Evolutionary conservation across 2,888 invertebrate species (phyloP), one percentile per base, ranked within the genome.

Genomic region (Drosophila kuntzei): DNA sequence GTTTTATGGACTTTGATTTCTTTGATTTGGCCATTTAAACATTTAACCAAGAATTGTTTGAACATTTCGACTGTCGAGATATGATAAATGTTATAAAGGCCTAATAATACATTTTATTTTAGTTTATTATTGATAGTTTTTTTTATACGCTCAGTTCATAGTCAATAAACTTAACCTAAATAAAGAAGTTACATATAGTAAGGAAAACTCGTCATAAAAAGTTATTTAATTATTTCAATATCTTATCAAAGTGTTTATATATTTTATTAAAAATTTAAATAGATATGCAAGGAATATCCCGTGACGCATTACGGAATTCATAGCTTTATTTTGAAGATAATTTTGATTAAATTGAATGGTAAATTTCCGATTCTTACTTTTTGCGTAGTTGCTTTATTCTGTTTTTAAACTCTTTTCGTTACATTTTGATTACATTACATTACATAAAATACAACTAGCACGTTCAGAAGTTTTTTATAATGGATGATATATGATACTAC

Each of bases 1-100:
- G 71, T 71, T 80, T 85, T 71, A 70, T 80, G 65, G 68, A 74
- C 63, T 53, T 59, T 49, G 46, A 18, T 36, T 29, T 37, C 58
- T 66, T 63, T 68, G 68, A 76, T 76, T 76, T 54, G 34, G 12
- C 0, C 64, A 53, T 51, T 74, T 65, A 39, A 51, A 12, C 53
- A 9, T 43, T 54, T 51, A 47, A 58, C 37, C 53, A 34, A 58
- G 41, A 76, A 58, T 61, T 14, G 49, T 27, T 27, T 14, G 12
- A n/a, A 32, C 44, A 29, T 18, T 16, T 12, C 1, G 25, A 34
- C 14, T 46, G 18, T 60, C 34, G 29, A 18, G 27, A 14, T 44
- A 41, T 50, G 22, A 49, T 49, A 69, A 65, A 46, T 59, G 50
- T 37, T 29, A n/a, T 27, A 18, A 22, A 11, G 34, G 4, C 20